Evolutionary conservation across 1,140 invertebrate genomes (phyloP).

Genomic region (Archegozetes longisetosus): DNA sequence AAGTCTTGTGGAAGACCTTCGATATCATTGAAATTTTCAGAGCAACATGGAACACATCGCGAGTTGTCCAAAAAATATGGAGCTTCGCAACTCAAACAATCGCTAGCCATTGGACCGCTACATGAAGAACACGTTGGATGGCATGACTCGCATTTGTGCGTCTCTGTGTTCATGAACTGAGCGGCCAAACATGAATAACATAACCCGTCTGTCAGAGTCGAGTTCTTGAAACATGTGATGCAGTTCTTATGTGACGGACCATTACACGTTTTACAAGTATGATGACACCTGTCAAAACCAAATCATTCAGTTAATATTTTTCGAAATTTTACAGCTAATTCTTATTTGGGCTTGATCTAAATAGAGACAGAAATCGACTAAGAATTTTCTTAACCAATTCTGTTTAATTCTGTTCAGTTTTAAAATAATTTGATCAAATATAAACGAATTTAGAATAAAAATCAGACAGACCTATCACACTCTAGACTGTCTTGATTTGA

Average conservation of each 20-base stretch:
- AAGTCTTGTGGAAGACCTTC: background rate
- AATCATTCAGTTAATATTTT: background rate
- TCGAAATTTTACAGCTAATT: background rate
- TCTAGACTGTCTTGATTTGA: constrained; percentile 3
- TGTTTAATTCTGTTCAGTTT: too few species aligned
- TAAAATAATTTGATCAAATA: too few species aligned
- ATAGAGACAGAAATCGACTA: constrained; percentile 6
- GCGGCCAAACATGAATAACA: constrained; percentile 18
- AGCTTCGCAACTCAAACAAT: constrained; percentile 16
- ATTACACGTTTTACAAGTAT: constrained; percentile 37
- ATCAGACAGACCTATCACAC: constrained; percentile 7
- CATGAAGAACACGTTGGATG: constrained; percentile 19
- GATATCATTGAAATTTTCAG: background rate
- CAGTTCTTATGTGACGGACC: constrained; percentile 25
- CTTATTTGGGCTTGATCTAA: constrained; percentile 2
- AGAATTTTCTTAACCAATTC: constrained; percentile 4
- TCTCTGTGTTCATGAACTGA: constrained; percentile 16
- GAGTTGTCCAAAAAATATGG: constrained; percentile 17
- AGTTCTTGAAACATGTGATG: constrained; percentile 15
- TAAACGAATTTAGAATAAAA: background rate
- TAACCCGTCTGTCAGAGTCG: constrained; percentile 5
- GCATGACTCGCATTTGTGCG: constrained; percentile 16
- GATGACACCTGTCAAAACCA: constrained; percentile 33
- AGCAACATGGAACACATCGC: constrained; percentile 20
- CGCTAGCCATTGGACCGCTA: constrained; percentile 17